Evolutionary conservation across 2,797 vertebrate species (phyloP), one percentile per base, ranked within the genome.

Genomic region (Sphenodon punctatus): DNA sequence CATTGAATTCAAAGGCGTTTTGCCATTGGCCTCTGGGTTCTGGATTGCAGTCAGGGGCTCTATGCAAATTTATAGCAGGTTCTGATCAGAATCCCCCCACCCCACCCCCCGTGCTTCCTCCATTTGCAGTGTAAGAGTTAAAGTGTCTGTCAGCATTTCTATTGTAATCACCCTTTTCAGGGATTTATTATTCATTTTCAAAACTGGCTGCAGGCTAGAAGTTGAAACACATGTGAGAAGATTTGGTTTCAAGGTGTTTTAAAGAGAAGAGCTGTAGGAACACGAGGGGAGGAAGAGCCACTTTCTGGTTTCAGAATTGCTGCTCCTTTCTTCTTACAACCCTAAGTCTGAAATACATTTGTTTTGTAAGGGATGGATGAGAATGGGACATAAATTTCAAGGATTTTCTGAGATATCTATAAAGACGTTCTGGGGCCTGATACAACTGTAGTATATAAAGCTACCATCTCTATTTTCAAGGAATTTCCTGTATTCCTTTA

Each of bases 141-240:
- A n/a, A 88, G 65, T 85, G 91, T 91, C 94, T 90, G 91, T 93
- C 94, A 93, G 89, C 69, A 41, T 90, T 93, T 85, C 93, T 91
- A 43, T 67, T 89, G 90, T 82, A 88, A 83, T 90, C 87, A 78
- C 85, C 89, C 74, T 75, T 92, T 92, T 73, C 92, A 90, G 84
- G 93, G 92, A 93, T 94, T 95, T 95, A 94, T 94, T 89, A 84
- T 87, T 95, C 91, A 88, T 82, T 91, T 82, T 92, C 86, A 94
- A 92, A 90, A 91, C 87, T 92, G 83, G 89, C 93, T 95, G 75
- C 58, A 55, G 91, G 91, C 94, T 93, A 92, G 91, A 85, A 89
- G 92, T 75, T 88, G 91, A 90, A 87, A 80, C 90, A 84, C 82
- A 76, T 86, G 89, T 84, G 85, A 94, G 89, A 70, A 86, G 77